Percentiles rank a stretch among this genome's conserved stretches.
These are phyloP conservation scores for Xiphorhynchus elegans DNA, from an alignment of 2,113 vertebrate genomes.

Conservation along the genomic window DNA sequence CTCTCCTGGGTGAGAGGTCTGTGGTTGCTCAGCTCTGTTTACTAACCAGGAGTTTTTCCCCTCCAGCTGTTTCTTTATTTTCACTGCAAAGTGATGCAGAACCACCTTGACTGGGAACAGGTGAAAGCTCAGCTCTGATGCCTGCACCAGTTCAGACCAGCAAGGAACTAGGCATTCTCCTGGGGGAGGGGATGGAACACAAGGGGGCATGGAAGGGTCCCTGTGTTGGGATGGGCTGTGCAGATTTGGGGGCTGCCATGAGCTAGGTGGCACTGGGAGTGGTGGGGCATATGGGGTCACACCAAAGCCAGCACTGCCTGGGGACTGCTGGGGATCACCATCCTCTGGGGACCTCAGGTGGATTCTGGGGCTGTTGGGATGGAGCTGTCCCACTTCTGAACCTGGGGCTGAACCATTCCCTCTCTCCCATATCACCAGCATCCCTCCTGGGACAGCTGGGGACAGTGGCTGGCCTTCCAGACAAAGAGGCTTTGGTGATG, in stretches of 20 bases:
- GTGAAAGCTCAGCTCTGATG: not conserved
- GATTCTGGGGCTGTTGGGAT: not conserved
- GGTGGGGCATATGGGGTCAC: not conserved
- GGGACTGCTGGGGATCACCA: not conserved
- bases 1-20: conserved; percentile 34
- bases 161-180: not conserved
- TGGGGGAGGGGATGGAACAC: fast-evolving
- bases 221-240: not conserved
- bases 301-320: not conserved
- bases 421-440: not conserved
- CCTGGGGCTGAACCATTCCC: not conserved
- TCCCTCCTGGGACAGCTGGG: not conserved
- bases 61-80: conserved; percentile 6
- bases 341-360: not conserved
- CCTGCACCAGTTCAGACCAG: not conserved
- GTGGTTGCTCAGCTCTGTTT: conserved; percentile 18
- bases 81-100: not conserved
- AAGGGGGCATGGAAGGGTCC: fast-evolving
- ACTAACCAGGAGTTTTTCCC: not conserved
- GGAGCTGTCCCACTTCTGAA: not conserved
- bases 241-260: not conserved
- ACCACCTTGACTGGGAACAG: not conserved
- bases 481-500: not conserved
- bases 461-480: not conserved
- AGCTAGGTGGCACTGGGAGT: not conserved